Conservation (phyloP, 2,113 vertebrate species). For the Eupsittula cactorum region DNA sequence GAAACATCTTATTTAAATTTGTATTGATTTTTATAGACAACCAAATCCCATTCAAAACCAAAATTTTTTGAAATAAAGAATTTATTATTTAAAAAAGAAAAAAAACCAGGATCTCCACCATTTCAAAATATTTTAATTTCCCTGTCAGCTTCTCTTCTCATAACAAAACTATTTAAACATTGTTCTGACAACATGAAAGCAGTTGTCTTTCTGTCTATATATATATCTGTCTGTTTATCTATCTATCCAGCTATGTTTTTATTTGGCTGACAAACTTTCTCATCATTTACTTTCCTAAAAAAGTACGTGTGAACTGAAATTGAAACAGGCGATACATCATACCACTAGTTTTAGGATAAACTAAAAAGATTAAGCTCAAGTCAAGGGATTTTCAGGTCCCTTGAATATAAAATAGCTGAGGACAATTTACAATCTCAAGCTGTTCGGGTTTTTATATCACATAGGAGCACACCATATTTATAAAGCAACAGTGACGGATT, state of each 20-base stretch:
- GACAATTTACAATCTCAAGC: not conserved
- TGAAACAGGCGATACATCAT: not conserved
- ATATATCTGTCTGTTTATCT: not conserved
- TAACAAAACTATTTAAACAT: not conserved
- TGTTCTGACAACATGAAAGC: not conserved
- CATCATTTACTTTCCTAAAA: not conserved
- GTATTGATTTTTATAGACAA: not conserved
- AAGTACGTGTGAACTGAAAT: not conserved
- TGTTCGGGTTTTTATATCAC: not conserved
- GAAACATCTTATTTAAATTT: not conserved
- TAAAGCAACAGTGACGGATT: not conserved
- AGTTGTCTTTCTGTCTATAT: not conserved
- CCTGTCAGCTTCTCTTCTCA: not conserved
- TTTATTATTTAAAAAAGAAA: not conserved
- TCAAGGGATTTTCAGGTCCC: not conserved
- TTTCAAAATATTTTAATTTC: not conserved
- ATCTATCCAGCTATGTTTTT: not conserved
- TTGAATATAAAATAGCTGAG: not conserved
- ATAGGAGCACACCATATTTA: constrained; percentile 1
- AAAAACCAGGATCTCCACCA: not conserved
- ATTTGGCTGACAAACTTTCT: not conserved
- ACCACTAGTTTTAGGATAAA: not conserved
- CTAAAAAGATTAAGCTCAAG: not conserved
- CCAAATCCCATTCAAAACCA: not conserved
- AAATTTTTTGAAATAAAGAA: not conserved